Conservation (phyloP, 2,113 vertebrate genomes). For the Guaruba guarouba region DNA sequence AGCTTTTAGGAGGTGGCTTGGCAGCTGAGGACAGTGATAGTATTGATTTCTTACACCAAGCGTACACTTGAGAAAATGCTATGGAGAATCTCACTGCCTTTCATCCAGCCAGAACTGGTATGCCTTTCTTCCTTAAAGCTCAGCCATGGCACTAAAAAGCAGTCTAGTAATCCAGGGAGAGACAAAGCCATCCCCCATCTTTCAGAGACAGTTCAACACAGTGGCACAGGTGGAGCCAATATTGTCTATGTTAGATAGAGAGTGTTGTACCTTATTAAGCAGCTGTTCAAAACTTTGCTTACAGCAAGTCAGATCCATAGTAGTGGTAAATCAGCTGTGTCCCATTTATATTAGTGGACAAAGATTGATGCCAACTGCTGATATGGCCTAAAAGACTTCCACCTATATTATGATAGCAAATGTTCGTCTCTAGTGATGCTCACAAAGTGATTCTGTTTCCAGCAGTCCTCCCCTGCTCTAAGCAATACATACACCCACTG, state of each 20-base stretch:
- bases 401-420: neutral
- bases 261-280: neutral
- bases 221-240: neutral
- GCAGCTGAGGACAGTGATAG: neutral
- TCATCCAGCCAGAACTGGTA: neutral
- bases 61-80: neutral
- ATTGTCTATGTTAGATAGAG: neutral
- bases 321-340: neutral
- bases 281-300: neutral
- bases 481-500: no score
- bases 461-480: neutral
- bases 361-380: neutral
- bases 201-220: neutral
- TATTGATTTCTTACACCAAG: neutral
- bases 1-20: neutral
- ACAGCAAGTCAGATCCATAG: neutral
- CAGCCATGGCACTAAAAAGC: neutral
- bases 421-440: neutral
- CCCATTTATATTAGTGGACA: neutral
- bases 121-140: neutral
- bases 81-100: neutral
- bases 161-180: neutral
- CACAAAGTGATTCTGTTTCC: neutral
- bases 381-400: neutral
- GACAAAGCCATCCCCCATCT: neutral